A percentile compares a stretch with the other conserved stretches of the same genome.
Evolutionary conservation across 2,797 vertebrate genomes (phyloP).

Genomic region (Pristis pectinata): DNA sequence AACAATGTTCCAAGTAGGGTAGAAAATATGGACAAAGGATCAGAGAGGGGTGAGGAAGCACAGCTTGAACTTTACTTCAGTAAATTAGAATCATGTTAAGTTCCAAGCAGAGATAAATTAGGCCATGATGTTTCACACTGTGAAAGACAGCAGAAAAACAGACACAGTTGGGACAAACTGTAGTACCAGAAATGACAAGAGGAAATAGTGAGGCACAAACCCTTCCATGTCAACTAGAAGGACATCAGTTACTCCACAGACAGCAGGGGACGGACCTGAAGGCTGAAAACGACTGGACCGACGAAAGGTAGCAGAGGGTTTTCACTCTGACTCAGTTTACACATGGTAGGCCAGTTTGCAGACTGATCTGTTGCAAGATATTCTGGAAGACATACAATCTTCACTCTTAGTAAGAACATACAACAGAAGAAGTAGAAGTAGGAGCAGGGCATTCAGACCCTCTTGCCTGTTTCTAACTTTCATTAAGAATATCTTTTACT

Average conservation of each 20-base stretch:
- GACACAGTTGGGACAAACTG: not conserved
- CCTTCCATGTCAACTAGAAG: not conserved
- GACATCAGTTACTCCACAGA: not conserved
- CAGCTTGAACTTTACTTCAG: not conserved
- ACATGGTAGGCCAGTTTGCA: not conserved
- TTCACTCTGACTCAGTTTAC: not conserved
- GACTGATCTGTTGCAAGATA: not conserved
- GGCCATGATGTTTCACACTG: conserved; percentile 2
- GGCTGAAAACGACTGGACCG: not conserved
- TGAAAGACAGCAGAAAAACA: not conserved
- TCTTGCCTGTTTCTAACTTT: too few relatives aligned
- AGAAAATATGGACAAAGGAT: not conserved
- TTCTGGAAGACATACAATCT: not conserved
- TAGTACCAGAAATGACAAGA: not conserved
- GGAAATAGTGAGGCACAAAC: not conserved
- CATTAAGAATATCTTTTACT: too few relatives aligned
- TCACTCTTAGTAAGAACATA: not conserved
- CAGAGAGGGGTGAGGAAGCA: not conserved
- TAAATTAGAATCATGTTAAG: not conserved
- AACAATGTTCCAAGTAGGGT: not conserved
- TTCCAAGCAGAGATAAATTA: not conserved
- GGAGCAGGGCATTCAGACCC: too few relatives aligned
- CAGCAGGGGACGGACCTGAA: not conserved
- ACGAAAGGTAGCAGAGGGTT: not conserved
- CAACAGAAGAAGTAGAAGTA: too few relatives aligned